phyloP scores from a whole-genome alignment of 2,113 vertebrate genomes.

The Otus sunia region DNA sequence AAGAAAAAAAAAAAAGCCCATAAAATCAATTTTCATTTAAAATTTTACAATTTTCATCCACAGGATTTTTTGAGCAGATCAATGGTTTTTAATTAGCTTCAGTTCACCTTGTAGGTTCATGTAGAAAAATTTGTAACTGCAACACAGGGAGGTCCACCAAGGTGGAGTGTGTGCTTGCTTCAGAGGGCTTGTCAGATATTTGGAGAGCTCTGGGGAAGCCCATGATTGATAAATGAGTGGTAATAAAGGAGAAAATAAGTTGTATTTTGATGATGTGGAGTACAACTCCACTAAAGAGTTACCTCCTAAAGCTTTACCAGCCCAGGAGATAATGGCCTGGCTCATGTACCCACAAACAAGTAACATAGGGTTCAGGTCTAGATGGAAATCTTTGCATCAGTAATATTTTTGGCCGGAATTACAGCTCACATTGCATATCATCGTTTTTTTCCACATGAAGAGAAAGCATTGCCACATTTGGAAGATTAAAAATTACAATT shows the following conservation, averaged over 20 bases:
- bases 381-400: not conserved
- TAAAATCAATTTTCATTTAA: not conserved
- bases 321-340: not conserved
- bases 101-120: not conserved
- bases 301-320: not conserved
- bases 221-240: fast-evolving
- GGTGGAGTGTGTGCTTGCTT: not conserved
- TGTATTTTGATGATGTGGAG: not conserved
- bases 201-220: not conserved
- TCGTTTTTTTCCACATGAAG: not conserved
- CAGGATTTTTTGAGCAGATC: not conserved
- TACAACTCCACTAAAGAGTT: not conserved
- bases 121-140: not conserved
- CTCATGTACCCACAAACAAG: fast-evolving
- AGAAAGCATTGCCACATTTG: not conserved
- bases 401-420: not conserved
- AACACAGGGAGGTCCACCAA: not conserved
- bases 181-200: not conserved
- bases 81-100: not conserved
- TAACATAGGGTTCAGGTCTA: too few relatives aligned
- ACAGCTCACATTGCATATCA: fast-evolving
- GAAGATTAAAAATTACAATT: not conserved
- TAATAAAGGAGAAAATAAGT: not conserved
- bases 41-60: not conserved
- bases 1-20: not conserved